Conservation (phyloP, 2,888 invertebrate genomes). For the Digitonthophagus gazella region DNA sequence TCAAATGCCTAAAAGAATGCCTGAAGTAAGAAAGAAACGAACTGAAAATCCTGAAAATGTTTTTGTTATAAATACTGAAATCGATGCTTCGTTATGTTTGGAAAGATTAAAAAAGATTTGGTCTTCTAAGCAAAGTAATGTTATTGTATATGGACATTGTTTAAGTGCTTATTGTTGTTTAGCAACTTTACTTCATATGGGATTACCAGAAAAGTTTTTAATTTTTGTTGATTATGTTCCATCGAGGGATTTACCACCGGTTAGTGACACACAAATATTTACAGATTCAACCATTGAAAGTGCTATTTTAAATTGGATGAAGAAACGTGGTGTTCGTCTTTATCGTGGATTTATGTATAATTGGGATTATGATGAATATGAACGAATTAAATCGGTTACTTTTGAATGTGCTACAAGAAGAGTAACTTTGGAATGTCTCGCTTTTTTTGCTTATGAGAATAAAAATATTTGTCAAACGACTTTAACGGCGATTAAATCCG, state of each 20-base stretch:
- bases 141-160: slow-evolving; percentile 54
- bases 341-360: slow-evolving; percentile 41
- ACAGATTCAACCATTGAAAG: slow-evolving; percentile 36
- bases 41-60: slow-evolving; percentile 55
- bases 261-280: slow-evolving; percentile 1
- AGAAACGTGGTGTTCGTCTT: slow-evolving; percentile 36
- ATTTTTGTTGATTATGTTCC: slow-evolving; percentile 47
- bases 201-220: slow-evolving; percentile 51
- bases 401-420: slow-evolving; percentile 38
- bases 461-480: slow-evolving; percentile 40
- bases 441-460: slow-evolving; percentile 42
- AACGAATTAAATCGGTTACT: slow-evolving; percentile 47
- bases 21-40: slow-evolving; percentile 30
- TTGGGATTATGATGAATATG: slow-evolving; percentile 39
- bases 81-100: slow-evolving; percentile 53
- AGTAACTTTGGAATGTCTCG: slow-evolving; percentile 38
- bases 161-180: slow-evolving; percentile 54
- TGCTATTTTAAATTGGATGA: slow-evolving; percentile 36
- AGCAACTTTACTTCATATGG: slow-evolving; percentile 51
- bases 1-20: slow-evolving; percentile 48
- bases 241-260: slow-evolving; percentile 30
- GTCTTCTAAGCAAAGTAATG: slow-evolving; percentile 4
- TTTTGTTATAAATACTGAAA: slow-evolving; percentile 56
- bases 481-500: slow-evolving; percentile 53
- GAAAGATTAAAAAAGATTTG: slow-evolving; percentile 42